Evolutionary conservation across 2,797 vertebrate species (phyloP).

Genomic region (Sebastes miniatus): DNA sequence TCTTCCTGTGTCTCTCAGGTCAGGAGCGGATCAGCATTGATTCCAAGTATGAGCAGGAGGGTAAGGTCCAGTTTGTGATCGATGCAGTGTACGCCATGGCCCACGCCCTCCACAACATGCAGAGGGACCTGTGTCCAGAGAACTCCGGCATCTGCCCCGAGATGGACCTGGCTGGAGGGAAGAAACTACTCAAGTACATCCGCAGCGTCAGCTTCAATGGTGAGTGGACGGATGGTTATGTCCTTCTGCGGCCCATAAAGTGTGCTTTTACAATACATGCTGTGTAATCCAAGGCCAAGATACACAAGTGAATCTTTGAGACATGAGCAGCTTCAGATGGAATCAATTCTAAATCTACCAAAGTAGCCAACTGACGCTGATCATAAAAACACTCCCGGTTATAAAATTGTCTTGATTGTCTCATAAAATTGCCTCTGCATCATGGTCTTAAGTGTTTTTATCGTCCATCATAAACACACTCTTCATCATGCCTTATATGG

Average conservation of each 20-base stretch:
- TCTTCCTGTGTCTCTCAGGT: conserved; percentile 71
- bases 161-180: conserved; percentile 90
- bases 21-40: conserved; percentile 92
- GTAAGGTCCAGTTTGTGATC: conserved; percentile 95
- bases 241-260: conserved; percentile 9
- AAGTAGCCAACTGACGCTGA: neutral
- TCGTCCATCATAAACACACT: neutral
- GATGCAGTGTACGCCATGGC: conserved; percentile 92
- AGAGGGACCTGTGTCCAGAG: conserved; percentile 88
- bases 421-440: neutral
- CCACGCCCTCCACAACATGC: conserved; percentile 92
- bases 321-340: neutral
- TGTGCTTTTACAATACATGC: neutral
- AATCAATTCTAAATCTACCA: neutral
- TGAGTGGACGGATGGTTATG: conserved; percentile 69
- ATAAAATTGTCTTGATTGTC: neutral
- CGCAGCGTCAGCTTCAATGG: conserved; percentile 91
- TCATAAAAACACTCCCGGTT: conserved; percentile 2
- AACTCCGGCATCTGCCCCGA: conserved; percentile 86
- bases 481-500: neutral
- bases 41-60: conserved; percentile 92
- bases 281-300: conserved; percentile 1
- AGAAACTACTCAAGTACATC: conserved; percentile 90
- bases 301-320: neutral
- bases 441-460: neutral